phyloP scores from a whole-genome alignment of 2,888 invertebrate species.

The Hetaerina titia region DNA sequence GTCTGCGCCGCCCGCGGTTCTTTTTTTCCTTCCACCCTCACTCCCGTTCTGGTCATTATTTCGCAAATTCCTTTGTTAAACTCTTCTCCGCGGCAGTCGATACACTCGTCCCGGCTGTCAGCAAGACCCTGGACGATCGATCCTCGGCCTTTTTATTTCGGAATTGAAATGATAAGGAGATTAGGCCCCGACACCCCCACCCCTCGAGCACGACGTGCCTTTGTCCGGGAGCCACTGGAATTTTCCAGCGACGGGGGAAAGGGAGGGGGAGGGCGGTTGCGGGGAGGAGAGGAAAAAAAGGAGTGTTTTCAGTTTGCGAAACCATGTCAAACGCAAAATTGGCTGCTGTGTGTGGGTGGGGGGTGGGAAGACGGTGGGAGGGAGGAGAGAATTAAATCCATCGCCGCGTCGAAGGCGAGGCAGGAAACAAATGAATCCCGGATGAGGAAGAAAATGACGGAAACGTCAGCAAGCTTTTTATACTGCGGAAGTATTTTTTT shows the following conservation, averaged over 20 bases:
- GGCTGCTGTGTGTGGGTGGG: background rate
- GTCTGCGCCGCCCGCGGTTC: background rate
- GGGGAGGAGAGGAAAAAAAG: background rate
- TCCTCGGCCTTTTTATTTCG: background rate
- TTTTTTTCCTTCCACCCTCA: background rate
- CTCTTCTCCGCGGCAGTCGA: background rate
- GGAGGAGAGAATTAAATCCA: background rate
- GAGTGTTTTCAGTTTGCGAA: background rate
- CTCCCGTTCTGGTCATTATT: background rate
- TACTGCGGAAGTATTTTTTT: background rate
- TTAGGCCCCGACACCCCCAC: background rate
- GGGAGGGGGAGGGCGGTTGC: no score
- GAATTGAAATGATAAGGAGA: constrained; percentile 35
- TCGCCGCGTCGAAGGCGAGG: constrained; percentile 4
- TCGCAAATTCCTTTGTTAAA: constrained; percentile 5
- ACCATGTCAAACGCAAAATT: constrained; percentile 13
- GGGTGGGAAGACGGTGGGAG: background rate
- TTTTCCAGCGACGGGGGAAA: background rate
- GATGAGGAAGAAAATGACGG: background rate
- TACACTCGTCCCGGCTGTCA: background rate
- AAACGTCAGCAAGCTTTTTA: background rate
- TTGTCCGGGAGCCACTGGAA: background rate
- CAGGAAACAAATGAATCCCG: background rate
- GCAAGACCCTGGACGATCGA: background rate
- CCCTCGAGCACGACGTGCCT: background rate